A percentile compares a stretch with the other conserved stretches of the same genome.
phyloP scores from a whole-genome alignment of 2,888 invertebrate genomes.

The Drosophila longiperda region DNA sequence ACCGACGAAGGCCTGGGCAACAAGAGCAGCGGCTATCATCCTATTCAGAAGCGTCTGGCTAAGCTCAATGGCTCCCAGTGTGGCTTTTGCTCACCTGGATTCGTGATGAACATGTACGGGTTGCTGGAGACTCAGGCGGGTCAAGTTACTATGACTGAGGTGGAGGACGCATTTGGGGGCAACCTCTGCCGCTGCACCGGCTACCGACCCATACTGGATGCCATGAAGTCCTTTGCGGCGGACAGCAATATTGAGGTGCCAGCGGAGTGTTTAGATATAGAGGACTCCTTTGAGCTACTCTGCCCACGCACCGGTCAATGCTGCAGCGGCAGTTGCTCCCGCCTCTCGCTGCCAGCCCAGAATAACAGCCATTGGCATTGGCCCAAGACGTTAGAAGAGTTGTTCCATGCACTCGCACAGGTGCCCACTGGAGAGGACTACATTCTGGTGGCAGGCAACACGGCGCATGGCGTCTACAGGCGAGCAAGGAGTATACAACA shows the following conservation, averaged over 20 bases:
- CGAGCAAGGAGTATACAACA: constrained; percentile 81
- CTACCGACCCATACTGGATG: constrained; percentile 91
- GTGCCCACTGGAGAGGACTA: constrained; percentile 85
- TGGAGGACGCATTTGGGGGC: constrained; percentile 91
- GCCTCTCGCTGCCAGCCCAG: constrained; percentile 17
- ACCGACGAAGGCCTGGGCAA: constrained; percentile 91
- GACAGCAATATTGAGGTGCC: constrained; percentile 86
- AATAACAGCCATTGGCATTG: constrained; percentile 73
- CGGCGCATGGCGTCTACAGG: constrained; percentile 88
- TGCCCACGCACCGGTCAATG: constrained; percentile 76
- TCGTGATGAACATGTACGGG: constrained; percentile 90
- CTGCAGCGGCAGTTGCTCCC: constrained; percentile 80
- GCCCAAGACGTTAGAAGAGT: constrained; percentile 73
- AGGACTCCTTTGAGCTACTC: constrained; percentile 74
- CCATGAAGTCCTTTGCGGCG: constrained; percentile 90
- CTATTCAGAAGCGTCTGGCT: constrained; percentile 88
- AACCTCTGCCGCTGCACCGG: constrained; percentile 93
- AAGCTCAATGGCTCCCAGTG: constrained; percentile 90
- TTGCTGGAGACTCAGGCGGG: constrained; percentile 85
- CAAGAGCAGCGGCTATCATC: constrained; percentile 88
- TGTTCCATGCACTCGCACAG: constrained; percentile 82
- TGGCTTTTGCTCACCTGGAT: constrained; percentile 92
- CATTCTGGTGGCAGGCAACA: constrained; percentile 92
- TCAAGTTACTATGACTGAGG: constrained; percentile 87
- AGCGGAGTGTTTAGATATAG: constrained; percentile 85